A percentile compares a stretch with the other conserved stretches of the same genome.
These are phyloP conservation scores for Ginglymostoma cirratum DNA, from an alignment of 2,113 vertebrate genomes.

Conservation along the genomic window DNA sequence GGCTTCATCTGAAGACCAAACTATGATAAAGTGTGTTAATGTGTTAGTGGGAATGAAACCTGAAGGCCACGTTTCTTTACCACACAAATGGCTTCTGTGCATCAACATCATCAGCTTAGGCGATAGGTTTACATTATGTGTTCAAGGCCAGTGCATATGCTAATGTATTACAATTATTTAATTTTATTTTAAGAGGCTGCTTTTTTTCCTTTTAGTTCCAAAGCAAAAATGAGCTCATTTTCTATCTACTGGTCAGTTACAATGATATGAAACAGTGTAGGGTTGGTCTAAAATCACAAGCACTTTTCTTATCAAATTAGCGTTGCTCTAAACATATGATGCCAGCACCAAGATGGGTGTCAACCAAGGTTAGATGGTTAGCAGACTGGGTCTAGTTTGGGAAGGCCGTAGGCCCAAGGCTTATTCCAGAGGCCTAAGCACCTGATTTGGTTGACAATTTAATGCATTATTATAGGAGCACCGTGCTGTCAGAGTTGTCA, in stretches of 20 bases:
- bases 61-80: slow-evolving; percentile 4
- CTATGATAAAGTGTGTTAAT: slow-evolving; percentile 8
- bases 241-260: neutral
- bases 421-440: neutral
- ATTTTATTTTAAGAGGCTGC: neutral
- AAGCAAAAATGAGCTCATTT: neutral
- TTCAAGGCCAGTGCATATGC: neutral
- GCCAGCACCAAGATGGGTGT: neutral
- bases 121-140: neutral
- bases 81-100: neutral
- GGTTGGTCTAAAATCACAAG: neutral
- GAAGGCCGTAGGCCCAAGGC: neutral
- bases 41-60: slow-evolving; percentile 12
- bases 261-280: neutral
- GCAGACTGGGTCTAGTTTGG: neutral
- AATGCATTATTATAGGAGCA: neutral
- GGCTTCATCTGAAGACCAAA: neutral
- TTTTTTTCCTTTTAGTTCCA: neutral
- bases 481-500: neutral
- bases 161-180: neutral
- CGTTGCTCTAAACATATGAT: neutral
- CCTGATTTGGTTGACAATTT: neutral
- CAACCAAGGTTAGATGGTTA: neutral
- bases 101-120: neutral
- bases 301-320: neutral